Base-by-base conservation (phyloP, 2,113 vertebrate species). In the Hypomesus transpacificus region DNA sequence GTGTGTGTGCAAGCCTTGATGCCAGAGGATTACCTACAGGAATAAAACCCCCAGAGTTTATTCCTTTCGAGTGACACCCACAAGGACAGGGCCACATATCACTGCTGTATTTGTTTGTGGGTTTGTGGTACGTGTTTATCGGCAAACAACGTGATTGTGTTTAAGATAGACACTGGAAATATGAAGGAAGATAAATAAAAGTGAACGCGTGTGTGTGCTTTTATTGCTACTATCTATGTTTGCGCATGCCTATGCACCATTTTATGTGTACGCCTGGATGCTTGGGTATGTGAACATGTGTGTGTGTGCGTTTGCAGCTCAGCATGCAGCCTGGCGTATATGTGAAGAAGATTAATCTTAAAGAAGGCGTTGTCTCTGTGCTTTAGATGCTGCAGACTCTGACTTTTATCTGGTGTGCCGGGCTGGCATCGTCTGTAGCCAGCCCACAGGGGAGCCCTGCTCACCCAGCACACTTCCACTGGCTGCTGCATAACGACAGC, bases 21-120 rank as follows among this genome's bases (percentile, higher is more conserved):
- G 80, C 73, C 79, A 86, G 81, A 76, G 80, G 85, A 86, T 87
- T 84, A 89, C 87, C 86, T 86, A 77, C 59, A 67, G 70, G 81
- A 80, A 85, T 80, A 80, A 76, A 76, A 28, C 68, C 14, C 64
- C 14, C 2, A 77, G 68, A 77, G 70, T 83, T 86, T 80, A 80
- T 74, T 82, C 28, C 69, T 67, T 65, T 4, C 69, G 51, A 71
- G 76, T 80, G 80, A 80, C 80, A 78, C 75, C 64, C 61, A 72
- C 31, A 76, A 76, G 73, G 52, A 63, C 20, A 50, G 54, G 31
- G 68, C 46, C n/a, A 13, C 14, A 31, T 69, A 22, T 51, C 14
- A 5, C 8, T 39, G 31, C 21, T 34, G 51, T 18, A 21, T 28
- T 31, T 60, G 21, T 66, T 28, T 51, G 9, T 20, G 60, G 34